Evolutionary conservation across 30 jellyfish, hydroid and myxozoan species (phyloP), one percentile per base, ranked within the genome.

Genomic region (Pelagia noctiluca): DNA sequence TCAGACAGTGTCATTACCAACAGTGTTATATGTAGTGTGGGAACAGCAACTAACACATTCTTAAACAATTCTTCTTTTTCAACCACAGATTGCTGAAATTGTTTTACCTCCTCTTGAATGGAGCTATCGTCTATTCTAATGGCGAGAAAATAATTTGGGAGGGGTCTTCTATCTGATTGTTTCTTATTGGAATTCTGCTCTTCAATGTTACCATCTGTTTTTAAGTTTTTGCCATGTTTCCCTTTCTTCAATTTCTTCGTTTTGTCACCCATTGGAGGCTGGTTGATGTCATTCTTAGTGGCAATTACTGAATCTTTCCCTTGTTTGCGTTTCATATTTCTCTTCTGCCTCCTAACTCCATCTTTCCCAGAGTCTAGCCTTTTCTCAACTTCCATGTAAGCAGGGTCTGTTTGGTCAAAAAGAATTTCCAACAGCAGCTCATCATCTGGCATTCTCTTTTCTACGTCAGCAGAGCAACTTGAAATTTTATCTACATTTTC

Each of bases 91-190:
- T 78, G 84, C 48, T 87, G 91, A 54, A 75, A 53, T 29, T 69
- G 36, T 22, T 76, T 53, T 13, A 75, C 96, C 11, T 67, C 80
- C 8, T 76, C 88, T 26, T 30, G 69, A 8, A 87, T 77, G 18
- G 16, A 25, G 19, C 76, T 23, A 42, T 78, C 66, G 68, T 87
- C 88, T 25, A 87, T 78, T 77, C 76, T 75, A 26, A 87, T 34
- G 37, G 96, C 96, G 21, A 87, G 88, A 37, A 87, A 87, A 67
- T 87, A 87, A 63, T 87, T 87, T 71, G 90, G 91, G 3, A 60
- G 46, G 37, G 11, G 0, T 57, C n/a, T 29, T 52, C 24, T 36
- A 32, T 34, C 34, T 23, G 11, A 50, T 50, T 21, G 12, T 73
- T 47, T 37, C 28, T 3, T 21, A 8, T 19, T 0, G 25, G 25